Evolutionary conservation across 2,888 invertebrate genomes (phyloP).

Genomic region (Ecdyonurus torrentis): DNA sequence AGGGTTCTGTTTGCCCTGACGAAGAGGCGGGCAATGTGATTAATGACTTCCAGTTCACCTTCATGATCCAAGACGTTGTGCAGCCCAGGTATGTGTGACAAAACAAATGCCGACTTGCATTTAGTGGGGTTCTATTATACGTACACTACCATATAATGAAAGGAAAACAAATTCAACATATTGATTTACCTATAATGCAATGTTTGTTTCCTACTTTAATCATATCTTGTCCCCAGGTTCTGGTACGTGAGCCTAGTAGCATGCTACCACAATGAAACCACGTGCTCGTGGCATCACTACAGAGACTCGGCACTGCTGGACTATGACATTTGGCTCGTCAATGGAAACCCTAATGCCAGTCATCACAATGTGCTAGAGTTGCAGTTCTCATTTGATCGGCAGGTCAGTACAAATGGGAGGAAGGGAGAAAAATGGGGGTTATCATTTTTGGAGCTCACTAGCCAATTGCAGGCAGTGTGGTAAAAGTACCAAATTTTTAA

Average conservation of each 20-base stretch:
- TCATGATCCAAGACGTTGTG: slow-evolving; percentile 72
- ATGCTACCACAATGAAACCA: slow-evolving; percentile 64
- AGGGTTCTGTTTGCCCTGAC: slow-evolving; percentile 59
- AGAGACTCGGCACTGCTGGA: slow-evolving; percentile 38
- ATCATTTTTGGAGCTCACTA: no score
- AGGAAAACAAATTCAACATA: no score
- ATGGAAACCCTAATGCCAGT: slow-evolving; percentile 83
- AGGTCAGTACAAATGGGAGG: no score
- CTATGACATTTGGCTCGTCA: slow-evolving; percentile 92
- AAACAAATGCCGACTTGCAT: no score
- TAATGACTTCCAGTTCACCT: slow-evolving; percentile 82
- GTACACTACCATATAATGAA: no score
- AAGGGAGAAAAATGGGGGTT: no score
- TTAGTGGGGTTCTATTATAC: slow-evolving; percentile 6
- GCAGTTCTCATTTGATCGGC: slow-evolving; percentile 93
- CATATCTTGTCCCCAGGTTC: slow-evolving; percentile 43
- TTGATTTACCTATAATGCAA: slow-evolving; percentile 8
- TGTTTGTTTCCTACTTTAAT: background rate
- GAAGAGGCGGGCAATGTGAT: slow-evolving; percentile 80
- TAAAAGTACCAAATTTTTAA: background rate
- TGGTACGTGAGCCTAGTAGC: slow-evolving; percentile 94
- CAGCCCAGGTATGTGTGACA: slow-evolving; percentile 85
- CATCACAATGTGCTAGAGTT: slow-evolving; percentile 77
- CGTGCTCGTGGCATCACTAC: slow-evolving; percentile 74
- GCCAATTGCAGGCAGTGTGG: no score